Percentiles rank a stretch among this genome's conserved stretches.
These are phyloP conservation scores for Hydrocynus forskahlii DNA, from an alignment of 2,797 vertebrate genomes.

Conservation along the genomic window DNA sequence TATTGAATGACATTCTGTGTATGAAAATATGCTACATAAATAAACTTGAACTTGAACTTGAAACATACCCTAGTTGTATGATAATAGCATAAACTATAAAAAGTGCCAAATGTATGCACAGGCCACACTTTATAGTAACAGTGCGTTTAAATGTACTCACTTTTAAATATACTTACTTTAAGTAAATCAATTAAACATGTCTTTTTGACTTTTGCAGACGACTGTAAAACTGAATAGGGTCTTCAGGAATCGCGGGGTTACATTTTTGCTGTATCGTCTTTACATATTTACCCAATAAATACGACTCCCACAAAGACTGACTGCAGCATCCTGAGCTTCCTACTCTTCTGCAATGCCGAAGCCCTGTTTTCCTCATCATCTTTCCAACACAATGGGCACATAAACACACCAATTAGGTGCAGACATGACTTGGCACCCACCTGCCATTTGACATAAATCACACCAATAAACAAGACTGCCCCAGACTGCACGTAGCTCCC, in stretches of 20 bases:
- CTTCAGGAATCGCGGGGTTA: too few species aligned
- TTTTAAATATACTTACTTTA: too few species aligned
- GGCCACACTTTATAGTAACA: too few species aligned
- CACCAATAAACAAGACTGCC: conserved; percentile 18
- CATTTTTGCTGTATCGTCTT: background rate
- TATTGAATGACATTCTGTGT: too few species aligned
- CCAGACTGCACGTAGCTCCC: conserved; percentile 7
- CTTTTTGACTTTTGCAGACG: background rate
- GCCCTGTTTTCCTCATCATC: conserved; percentile 33
- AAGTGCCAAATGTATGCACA: too few species aligned
- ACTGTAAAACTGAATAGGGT: background rate
- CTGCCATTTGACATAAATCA: conserved; percentile 34
- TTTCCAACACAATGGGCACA: conserved; percentile 22
- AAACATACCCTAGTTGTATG: too few species aligned
- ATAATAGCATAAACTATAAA: too few species aligned
- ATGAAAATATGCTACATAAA: too few species aligned
- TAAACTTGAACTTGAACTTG: too few species aligned
- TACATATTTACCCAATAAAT: background rate
- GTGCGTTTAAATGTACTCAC: too few species aligned
- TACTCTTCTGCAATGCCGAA: background rate
- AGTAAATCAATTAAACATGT: too few species aligned
- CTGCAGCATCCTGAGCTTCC: background rate
- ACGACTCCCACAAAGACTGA: background rate
- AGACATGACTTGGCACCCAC: conserved; percentile 25
- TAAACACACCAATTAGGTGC: conserved; percentile 31